Evolutionary conservation across 2,113 vertebrate species (phyloP).

Genomic region (Colinus virginianus): DNA sequence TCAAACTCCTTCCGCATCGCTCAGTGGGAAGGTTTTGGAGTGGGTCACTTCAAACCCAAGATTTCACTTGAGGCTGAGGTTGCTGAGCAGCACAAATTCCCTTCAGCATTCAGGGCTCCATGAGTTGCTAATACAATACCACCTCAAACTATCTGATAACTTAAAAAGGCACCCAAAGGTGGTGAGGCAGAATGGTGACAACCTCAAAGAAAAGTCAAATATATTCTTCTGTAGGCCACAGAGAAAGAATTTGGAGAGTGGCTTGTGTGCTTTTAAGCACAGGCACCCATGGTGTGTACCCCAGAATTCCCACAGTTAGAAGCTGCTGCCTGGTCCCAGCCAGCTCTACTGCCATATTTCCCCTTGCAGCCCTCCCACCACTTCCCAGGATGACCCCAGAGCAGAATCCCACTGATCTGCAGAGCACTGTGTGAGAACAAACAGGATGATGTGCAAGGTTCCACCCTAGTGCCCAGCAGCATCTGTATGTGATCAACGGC

Average conservation of each 20-base stretch:
- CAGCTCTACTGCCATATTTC: fast-evolving
- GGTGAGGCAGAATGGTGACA: background rate
- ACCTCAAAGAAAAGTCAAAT: background rate
- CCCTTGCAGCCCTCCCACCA: background rate
- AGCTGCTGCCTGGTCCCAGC: background rate
- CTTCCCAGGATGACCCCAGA: background rate
- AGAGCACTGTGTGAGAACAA: background rate
- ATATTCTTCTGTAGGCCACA: background rate
- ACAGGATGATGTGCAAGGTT: background rate
- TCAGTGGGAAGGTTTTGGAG: background rate
- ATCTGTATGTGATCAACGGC: fast-evolving
- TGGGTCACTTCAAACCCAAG: background rate
- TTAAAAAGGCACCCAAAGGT: background rate
- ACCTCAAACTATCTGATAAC: background rate
- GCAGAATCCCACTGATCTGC: background rate
- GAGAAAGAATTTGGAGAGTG: background rate
- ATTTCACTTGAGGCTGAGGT: background rate
- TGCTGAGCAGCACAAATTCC: background rate
- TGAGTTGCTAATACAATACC: background rate
- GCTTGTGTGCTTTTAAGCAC: background rate
- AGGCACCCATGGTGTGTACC: background rate
- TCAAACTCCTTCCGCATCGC: background rate
- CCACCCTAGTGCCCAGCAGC: background rate
- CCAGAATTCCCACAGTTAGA: background rate
- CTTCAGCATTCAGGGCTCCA: background rate